These are phyloP conservation scores for Cardiocondyla obscurior DNA, from an alignment of 1,140 invertebrate genomes.

Conservation along the genomic window DNA sequence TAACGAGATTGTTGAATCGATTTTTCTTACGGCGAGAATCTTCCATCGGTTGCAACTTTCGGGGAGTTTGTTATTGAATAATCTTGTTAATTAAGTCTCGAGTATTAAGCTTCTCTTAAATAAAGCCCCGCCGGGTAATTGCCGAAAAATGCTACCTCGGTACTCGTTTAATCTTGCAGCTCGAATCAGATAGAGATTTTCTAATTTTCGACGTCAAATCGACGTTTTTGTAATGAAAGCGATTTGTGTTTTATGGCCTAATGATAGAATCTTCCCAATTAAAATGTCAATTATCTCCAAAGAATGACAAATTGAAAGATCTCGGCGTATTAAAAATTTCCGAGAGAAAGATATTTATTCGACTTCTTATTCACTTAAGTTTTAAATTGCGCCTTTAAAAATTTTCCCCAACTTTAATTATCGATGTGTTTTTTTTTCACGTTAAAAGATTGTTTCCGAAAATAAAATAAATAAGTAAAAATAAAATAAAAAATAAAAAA, in stretches of 20 bases:
- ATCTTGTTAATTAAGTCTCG: slow-evolving; percentile 43
- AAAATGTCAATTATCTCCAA: slow-evolving; percentile 7
- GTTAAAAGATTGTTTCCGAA: neutral
- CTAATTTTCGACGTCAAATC: neutral
- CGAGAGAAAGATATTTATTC: neutral
- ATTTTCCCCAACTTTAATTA: neutral
- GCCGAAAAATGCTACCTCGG: neutral
- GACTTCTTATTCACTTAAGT: neutral
- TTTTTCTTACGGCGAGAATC: slow-evolving; percentile 37
- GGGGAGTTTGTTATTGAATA: slow-evolving; percentile 47
- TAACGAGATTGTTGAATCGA: slow-evolving; percentile 45
- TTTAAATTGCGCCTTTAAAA: neutral
- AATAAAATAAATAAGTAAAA: too few relatives aligned
- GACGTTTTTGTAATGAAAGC: neutral
- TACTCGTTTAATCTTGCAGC: neutral
- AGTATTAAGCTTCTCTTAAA: slow-evolving; percentile 4
- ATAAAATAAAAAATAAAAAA: too few relatives aligned
- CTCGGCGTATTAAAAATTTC: neutral
- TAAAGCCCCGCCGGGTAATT: neutral
- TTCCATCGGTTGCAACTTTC: slow-evolving; percentile 25
- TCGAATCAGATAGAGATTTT: neutral
- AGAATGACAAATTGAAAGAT: neutral
- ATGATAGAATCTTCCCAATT: neutral
- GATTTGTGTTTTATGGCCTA: neutral
- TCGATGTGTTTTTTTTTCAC: neutral